A percentile compares a stretch with the other conserved stretches of the same genome.
phyloP scores from a whole-genome alignment of 2,797 vertebrate genomes.

The Pipistrellus nathusii region DNA sequence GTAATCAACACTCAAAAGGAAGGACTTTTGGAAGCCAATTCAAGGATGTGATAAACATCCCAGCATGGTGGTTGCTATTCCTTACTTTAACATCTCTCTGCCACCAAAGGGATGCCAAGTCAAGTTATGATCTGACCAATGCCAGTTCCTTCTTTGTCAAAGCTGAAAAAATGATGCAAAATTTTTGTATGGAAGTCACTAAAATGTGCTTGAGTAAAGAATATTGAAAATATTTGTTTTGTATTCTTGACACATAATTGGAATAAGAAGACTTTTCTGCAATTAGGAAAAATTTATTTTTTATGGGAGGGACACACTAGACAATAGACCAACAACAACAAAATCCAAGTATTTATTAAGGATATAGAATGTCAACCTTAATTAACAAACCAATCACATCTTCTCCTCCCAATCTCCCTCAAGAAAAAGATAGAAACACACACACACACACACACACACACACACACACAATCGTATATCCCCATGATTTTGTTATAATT shows the following conservation, averaged over 20 bases:
- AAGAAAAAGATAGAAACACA: neutral
- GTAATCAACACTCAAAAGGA: neutral
- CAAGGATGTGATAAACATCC: neutral
- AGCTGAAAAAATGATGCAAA: neutral
- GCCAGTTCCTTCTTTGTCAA: neutral
- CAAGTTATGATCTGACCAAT: neutral
- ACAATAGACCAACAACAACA: neutral
- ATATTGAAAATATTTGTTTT: neutral
- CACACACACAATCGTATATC: neutral
- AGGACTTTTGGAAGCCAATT: neutral
- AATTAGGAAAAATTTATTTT: neutral
- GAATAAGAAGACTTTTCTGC: neutral
- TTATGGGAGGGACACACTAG: neutral
- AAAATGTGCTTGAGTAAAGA: neutral
- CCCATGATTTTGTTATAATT: neutral
- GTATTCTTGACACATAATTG: neutral
- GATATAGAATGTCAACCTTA: neutral
- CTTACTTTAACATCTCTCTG: neutral
- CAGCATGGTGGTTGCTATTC: neutral
- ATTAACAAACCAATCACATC: neutral
- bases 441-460: neutral
- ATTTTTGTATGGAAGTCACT: neutral
- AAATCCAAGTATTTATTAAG: neutral
- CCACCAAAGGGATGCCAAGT: neutral
- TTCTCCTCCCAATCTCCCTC: neutral